Conservation (phyloP, 2,797 vertebrate genomes). For the Trichosurus vulpecula region DNA sequence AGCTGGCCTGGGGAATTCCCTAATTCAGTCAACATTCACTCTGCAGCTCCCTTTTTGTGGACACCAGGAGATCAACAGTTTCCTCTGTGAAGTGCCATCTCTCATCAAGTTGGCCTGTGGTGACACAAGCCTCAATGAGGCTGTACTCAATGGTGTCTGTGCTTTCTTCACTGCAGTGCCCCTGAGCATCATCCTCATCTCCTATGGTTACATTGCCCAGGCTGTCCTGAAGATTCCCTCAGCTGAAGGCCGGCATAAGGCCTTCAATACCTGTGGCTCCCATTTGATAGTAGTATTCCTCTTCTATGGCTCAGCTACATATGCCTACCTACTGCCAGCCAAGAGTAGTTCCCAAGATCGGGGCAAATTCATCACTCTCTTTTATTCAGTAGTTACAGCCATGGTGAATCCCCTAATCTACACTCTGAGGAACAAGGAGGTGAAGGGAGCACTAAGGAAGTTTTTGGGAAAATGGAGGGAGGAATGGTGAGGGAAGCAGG, state of each 20-base stretch:
- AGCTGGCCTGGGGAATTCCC: constrained; percentile 68
- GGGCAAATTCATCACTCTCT: constrained; percentile 70
- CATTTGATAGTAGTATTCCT: constrained; percentile 69
- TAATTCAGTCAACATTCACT: constrained; percentile 70
- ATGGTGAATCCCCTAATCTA: constrained; percentile 79
- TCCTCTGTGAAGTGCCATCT: constrained; percentile 76
- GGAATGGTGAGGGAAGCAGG: constrained; percentile 4
- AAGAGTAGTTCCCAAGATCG: constrained; percentile 64
- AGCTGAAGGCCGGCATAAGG: constrained; percentile 53
- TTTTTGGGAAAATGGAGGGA: constrained; percentile 32
- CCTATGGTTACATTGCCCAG: constrained; percentile 60
- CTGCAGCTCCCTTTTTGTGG: constrained; percentile 69
- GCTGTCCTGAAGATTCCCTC: constrained; percentile 69
- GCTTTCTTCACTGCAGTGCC: constrained; percentile 69
- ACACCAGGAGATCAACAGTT: constrained; percentile 63
- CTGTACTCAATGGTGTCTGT: constrained; percentile 64
- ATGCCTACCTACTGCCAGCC: constrained; percentile 63
- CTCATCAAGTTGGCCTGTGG: constrained; percentile 72
- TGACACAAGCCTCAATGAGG: constrained; percentile 59
- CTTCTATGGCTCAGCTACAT: constrained; percentile 69
- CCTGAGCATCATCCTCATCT: constrained; percentile 43
- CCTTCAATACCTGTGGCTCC: constrained; percentile 71
- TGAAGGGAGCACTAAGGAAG: constrained; percentile 69
- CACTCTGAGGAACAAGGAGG: constrained; percentile 74
- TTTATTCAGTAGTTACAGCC: constrained; percentile 64